Percentiles rank a stretch among this genome's conserved stretches.
These are phyloP conservation scores for Xestia rhomboidea DNA, from an alignment of 2,888 invertebrate genomes.

Conservation along the genomic window DNA sequence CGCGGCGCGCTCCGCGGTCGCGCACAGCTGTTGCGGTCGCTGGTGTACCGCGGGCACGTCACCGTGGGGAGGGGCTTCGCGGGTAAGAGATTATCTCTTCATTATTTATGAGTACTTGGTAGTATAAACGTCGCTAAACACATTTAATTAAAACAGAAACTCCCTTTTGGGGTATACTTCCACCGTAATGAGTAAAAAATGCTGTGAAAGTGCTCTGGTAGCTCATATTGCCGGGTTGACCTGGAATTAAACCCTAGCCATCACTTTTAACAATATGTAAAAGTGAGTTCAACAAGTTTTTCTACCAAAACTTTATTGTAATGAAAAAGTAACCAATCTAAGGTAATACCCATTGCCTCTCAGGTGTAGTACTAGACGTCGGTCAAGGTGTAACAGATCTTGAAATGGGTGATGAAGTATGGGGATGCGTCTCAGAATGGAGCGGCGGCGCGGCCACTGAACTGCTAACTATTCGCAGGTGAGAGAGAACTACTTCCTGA, in stretches of 20 bases:
- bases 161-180: neutral
- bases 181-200: neutral
- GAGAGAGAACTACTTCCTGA: neutral
- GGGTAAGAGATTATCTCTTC: slow-evolving; percentile 68
- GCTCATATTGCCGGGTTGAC: neutral
- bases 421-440: slow-evolving; percentile 89
- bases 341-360: neutral
- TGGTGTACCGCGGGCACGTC: slow-evolving; percentile 74
- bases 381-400: slow-evolving; percentile 83
- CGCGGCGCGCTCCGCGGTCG: slow-evolving; percentile 83
- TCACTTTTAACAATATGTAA: neutral
- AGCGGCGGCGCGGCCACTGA: slow-evolving; percentile 86
- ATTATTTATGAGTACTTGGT: neutral
- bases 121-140: neutral
- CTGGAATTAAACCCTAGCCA: too few species aligned
- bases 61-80: slow-evolving; percentile 85
- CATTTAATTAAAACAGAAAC: neutral
- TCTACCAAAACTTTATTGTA: neutral
- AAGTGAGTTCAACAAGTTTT: neutral
- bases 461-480: slow-evolving; percentile 85
- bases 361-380: slow-evolving; percentile 86
- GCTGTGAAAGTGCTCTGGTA: neutral
- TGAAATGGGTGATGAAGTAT: slow-evolving; percentile 88
- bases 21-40: slow-evolving; percentile 77
- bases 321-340: neutral